A percentile compares a stretch with the other conserved stretches of the same genome.
phyloP scores from a whole-genome alignment of 2,888 invertebrate genomes.

The Prostheceraeus crozeri region DNA sequence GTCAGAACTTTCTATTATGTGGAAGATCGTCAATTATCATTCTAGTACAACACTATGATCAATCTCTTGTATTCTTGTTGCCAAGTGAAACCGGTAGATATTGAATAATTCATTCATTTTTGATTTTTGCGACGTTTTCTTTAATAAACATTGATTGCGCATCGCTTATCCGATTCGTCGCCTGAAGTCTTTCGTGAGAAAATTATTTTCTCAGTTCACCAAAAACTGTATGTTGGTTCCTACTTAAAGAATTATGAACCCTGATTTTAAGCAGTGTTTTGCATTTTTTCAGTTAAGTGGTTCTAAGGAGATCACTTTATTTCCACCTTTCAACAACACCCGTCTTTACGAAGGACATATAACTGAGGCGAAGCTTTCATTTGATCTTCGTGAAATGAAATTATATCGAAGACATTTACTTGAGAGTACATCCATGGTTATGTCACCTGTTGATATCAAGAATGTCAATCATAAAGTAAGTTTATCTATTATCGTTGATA shows the following conservation, averaged over 20 bases:
- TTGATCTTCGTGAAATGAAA: slow-evolving; percentile 41
- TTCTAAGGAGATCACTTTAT: slow-evolving; percentile 49
- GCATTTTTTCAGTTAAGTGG: slow-evolving; percentile 49
- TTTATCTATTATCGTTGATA: neutral
- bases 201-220: too few species aligned
- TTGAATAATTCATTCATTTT: slow-evolving; percentile 19
- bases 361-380: slow-evolving; percentile 48
- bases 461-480: slow-evolving; percentile 48
- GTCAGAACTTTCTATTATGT: too few species aligned
- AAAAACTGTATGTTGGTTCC: neutral
- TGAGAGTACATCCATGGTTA: slow-evolving; percentile 53
- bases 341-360: slow-evolving; percentile 52
- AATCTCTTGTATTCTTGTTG: too few species aligned
- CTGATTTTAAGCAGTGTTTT: neutral
- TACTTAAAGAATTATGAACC: neutral
- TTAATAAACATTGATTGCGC: too few species aligned
- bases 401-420: slow-evolving; percentile 46
- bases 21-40: too few species aligned
- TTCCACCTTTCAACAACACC: slow-evolving; percentile 50
- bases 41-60: too few species aligned
- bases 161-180: too few species aligned
- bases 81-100: too few species aligned
- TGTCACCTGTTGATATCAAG: slow-evolving; percentile 50
- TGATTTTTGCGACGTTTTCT: too few species aligned
- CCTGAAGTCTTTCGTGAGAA: too few species aligned